Conservation (phyloP, 2,113 vertebrate genomes). For the Lepus europaeus region DNA sequence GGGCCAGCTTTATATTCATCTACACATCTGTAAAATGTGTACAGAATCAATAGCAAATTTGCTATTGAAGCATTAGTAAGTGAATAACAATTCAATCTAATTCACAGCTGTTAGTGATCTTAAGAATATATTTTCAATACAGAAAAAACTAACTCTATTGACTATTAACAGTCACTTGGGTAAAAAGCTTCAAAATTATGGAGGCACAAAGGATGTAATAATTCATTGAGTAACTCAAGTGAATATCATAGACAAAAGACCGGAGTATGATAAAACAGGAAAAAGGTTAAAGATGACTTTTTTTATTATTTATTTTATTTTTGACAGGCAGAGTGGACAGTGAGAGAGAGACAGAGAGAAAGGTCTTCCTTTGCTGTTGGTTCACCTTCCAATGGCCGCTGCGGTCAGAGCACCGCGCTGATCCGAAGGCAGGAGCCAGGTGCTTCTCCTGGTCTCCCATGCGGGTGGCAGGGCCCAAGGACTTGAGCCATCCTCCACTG, state of each 20-base stretch:
- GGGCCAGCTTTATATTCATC: slow-evolving; percentile 6
- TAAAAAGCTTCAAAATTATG: not conserved
- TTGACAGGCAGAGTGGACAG: too few species aligned
- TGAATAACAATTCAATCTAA: not conserved
- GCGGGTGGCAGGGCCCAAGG: too few species aligned
- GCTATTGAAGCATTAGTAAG: slow-evolving; percentile 27
- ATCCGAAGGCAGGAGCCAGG: too few species aligned
- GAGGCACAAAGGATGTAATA: slow-evolving; percentile 5
- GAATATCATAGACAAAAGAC: not conserved
- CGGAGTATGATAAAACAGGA: not conserved
- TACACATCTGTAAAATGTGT: slow-evolving; percentile 42
- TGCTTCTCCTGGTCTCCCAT: too few species aligned
- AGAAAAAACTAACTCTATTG: slow-evolving; percentile 16
- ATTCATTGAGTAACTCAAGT: not conserved
- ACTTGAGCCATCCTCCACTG: too few species aligned
- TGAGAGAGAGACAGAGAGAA: too few species aligned
- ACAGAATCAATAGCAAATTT: slow-evolving; percentile 15
- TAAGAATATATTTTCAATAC: slow-evolving; percentile 29
- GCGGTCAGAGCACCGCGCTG: too few species aligned
- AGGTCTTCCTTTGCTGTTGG: too few species aligned
- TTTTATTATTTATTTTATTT: not conserved
- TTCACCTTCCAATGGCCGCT: too few species aligned
- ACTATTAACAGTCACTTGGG: not conserved
- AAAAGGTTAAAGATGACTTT: not conserved
- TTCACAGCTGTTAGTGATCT: slow-evolving; percentile 44